phyloP scores from a whole-genome alignment of 2,113 vertebrate genomes.

The Oncorhynchus clarkii region DNA sequence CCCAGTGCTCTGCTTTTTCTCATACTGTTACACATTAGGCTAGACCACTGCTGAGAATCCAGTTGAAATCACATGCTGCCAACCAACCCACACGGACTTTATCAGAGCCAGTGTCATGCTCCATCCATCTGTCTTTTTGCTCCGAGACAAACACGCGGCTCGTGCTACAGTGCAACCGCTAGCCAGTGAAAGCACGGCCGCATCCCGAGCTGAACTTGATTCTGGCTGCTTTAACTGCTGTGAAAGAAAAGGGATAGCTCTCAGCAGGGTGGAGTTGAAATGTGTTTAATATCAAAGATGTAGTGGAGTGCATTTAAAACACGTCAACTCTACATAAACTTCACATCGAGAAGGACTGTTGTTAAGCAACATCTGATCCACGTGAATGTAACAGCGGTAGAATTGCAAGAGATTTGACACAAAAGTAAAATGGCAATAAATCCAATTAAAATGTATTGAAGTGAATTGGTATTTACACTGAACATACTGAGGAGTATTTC shows the following conservation, averaged over 20 bases:
- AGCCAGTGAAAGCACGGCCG: constrained; percentile 2
- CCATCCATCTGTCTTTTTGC: background rate
- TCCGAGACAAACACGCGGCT: constrained; percentile 1
- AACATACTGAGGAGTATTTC: too few relatives aligned
- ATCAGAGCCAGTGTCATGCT: background rate
- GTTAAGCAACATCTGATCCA: too few relatives aligned
- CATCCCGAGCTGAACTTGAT: constrained; percentile 34
- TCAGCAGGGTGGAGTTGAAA: background rate
- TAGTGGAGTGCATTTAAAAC: background rate
- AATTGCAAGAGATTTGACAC: too few relatives aligned
- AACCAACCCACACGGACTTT: background rate
- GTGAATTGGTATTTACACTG: too few relatives aligned
- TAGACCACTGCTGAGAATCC: background rate
- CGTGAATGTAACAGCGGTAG: too few relatives aligned
- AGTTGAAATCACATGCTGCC: background rate
- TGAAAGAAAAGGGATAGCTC: background rate
- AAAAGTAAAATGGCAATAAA: background rate
- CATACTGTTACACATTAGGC: background rate
- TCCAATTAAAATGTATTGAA: background rate
- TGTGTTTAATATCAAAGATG: background rate
- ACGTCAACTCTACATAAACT: background rate
- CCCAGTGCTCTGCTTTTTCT: background rate
- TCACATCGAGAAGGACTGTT: too few relatives aligned
- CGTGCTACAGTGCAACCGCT: constrained; percentile 4
- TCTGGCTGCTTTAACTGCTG: constrained; percentile 10